Percentiles rank a stretch among this genome's conserved stretches.
These are phyloP conservation scores for Plagodis dolabraria DNA, from an alignment of 2,888 invertebrate genomes.

Conservation along the genomic window DNA sequence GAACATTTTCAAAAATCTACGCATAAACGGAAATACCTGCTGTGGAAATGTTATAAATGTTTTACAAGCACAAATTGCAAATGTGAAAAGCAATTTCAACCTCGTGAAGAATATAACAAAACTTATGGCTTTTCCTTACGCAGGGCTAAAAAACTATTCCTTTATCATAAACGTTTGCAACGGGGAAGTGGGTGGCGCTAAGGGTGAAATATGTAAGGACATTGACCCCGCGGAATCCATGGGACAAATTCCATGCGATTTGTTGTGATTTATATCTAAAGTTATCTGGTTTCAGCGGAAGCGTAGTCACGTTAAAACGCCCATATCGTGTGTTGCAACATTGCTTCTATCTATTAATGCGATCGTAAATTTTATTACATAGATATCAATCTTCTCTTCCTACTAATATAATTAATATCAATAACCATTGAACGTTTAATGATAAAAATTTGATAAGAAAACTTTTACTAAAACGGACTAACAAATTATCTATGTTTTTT, in stretches of 20 bases:
- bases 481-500: too few species aligned
- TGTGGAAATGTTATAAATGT: constrained; percentile 5
- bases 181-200: constrained; percentile 50
- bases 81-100: constrained; percentile 29
- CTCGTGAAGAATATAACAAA: constrained; percentile 19
- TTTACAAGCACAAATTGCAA: constrained; percentile 21
- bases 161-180: constrained; percentile 48
- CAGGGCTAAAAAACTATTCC: constrained; percentile 37
- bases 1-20: neutral
- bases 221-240: constrained; percentile 55
- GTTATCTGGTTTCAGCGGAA: constrained; percentile 41
- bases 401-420: too few species aligned
- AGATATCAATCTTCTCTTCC: too few species aligned
- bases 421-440: too few species aligned
- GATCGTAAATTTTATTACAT: neutral
- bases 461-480: too few species aligned
- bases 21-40: constrained; percentile 8
- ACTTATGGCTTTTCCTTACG: constrained; percentile 27
- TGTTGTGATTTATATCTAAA: constrained; percentile 51
- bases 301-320: constrained; percentile 29
- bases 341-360: neutral
- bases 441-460: too few species aligned
- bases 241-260: constrained; percentile 59
- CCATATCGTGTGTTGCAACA: constrained; percentile 22
- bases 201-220: constrained; percentile 59